Base-by-base conservation (phyloP, 2,888 invertebrate genomes). In the Marasmarcha lunaedactyla region DNA sequence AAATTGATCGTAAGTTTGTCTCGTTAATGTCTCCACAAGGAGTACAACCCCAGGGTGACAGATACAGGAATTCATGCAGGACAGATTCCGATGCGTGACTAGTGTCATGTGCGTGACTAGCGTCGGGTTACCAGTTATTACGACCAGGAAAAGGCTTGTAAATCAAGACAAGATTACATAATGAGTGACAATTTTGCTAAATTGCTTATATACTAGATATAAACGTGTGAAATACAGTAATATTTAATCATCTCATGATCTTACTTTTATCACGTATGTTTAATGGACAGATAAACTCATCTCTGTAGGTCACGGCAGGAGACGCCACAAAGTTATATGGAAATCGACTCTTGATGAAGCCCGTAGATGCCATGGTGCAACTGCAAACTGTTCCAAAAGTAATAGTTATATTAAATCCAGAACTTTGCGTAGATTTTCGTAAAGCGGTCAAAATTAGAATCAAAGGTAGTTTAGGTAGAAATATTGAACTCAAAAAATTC, bases 101-200 rank as follows among this genome's bases (percentile, higher is more conserved):
- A 84, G 85, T 71, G 84, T 36, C 64, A 59, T 36, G 77, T 72
- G 70, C 85, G 85, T 84, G 77, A 77, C 1, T n/a, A n/a, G n/a
- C n/a, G n/a, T n/a, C n/a, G n/a, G n/a, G n/a, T n/a, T n/a, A n/a
- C n/a, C n/a, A n/a, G n/a, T n/a, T n/a, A n/a, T n/a, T n/a, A n/a
- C n/a, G n/a, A n/a, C n/a, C n/a, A n/a, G n/a, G n/a, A n/a, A n/a
- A n/a, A n/a, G n/a, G n/a, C n/a, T n/a, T n/a, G n/a, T n/a, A n/a
- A n/a, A n/a, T n/a, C n/a, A n/a, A 57, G 57, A 0, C 57, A 60
- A 1, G 55, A 65, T 36, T 71, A 64, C 1, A 81, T 83, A 49
- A 66, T 57, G 1, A 68, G 50, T 0, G 74, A 81, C 33, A 81
- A 81, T 7, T 85, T 84, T 84, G 60, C 71, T 7, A 81, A 83